A percentile compares a stretch with the other conserved stretches of the same genome.
phyloP scores from a whole-genome alignment of 2,888 invertebrate genomes.

The Andrena chrysosceles region DNA sequence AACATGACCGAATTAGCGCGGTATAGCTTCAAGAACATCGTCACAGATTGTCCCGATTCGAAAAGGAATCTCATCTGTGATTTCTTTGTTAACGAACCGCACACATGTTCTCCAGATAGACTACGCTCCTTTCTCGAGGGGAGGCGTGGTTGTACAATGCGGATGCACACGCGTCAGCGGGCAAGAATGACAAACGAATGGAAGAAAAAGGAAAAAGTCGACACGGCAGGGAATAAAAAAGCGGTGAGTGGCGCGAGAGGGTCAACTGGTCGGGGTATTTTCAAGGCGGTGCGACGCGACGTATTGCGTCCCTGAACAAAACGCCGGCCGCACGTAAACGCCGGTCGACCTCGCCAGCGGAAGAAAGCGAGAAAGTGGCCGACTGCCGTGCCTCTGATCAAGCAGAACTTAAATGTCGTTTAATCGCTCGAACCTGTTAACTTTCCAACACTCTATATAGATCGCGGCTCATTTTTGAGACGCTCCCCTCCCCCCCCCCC shows the following conservation, averaged over 20 bases:
- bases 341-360: slow-evolving; percentile 80
- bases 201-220: slow-evolving; percentile 23
- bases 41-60: no score
- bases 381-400: slow-evolving; percentile 53
- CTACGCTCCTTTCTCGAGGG: background rate
- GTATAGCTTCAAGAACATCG: background rate
- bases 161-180: slow-evolving; percentile 44
- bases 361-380: slow-evolving; percentile 83
- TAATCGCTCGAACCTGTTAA: slow-evolving; percentile 56
- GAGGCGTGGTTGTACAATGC: slow-evolving; percentile 45
- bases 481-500: background rate
- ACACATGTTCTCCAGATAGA: background rate
- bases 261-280: slow-evolving; percentile 72
- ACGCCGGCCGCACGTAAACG: slow-evolving; percentile 72
- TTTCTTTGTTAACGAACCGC: no score
- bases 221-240: slow-evolving; percentile 41
- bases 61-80: background rate
- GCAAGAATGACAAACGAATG: slow-evolving; percentile 37
- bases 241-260: slow-evolving; percentile 54
- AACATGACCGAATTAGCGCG: slow-evolving; percentile 4
- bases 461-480: slow-evolving; percentile 27
- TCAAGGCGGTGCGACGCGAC: slow-evolving; percentile 75
- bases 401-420: slow-evolving; percentile 68
- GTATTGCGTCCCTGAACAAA: slow-evolving; percentile 75
- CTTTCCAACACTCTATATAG: slow-evolving; percentile 59